These are phyloP conservation scores for Trichopoda pennipes DNA, from an alignment of 2,888 invertebrate genomes.

Conservation along the genomic window DNA sequence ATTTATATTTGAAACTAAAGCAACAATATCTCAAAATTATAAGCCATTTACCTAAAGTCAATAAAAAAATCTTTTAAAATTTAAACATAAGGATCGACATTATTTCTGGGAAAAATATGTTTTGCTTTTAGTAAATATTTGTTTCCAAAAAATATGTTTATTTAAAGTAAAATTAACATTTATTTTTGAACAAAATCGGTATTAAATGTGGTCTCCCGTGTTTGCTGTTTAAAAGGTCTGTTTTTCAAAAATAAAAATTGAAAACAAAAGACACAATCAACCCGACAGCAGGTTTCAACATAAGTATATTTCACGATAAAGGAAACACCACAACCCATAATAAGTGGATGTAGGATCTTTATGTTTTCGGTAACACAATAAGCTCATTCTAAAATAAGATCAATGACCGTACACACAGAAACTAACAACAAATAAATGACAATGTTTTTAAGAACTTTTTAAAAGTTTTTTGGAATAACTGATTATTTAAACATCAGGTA, in stretches of 20 bases:
- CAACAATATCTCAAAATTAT: background rate
- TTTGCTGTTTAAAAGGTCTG: conserved; percentile 2
- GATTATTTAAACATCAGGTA: conserved; percentile 6
- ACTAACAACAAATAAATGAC: conserved; percentile 30
- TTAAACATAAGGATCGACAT: conserved; percentile 26
- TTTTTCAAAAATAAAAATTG: conserved; percentile 13
- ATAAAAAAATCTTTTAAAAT: conserved; percentile 22
- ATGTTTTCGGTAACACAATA: conserved; percentile 49
- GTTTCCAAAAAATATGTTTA: conserved; percentile 34
- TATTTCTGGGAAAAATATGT: conserved; percentile 24
- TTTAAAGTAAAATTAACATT: conserved; percentile 30
- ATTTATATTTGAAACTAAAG: background rate
- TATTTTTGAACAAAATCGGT: conserved; percentile 51
- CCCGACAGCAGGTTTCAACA: conserved; percentile 54
- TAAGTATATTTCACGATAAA: conserved; percentile 42
- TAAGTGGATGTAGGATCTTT: conserved; percentile 43
- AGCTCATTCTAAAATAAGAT: conserved; percentile 38
- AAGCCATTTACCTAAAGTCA: background rate
- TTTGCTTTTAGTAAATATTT: conserved; percentile 35
- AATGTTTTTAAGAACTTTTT: conserved; percentile 13
- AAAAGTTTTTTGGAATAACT: background rate
- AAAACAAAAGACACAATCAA: conserved; percentile 45
- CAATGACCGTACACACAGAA: conserved; percentile 37
- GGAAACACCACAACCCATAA: conserved; percentile 7
- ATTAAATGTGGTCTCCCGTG: conserved; percentile 37